Evolutionary conservation across 2,888 invertebrate species (phyloP), one percentile per base, ranked within the genome.

Genomic region (Silvanus unidentatus): DNA sequence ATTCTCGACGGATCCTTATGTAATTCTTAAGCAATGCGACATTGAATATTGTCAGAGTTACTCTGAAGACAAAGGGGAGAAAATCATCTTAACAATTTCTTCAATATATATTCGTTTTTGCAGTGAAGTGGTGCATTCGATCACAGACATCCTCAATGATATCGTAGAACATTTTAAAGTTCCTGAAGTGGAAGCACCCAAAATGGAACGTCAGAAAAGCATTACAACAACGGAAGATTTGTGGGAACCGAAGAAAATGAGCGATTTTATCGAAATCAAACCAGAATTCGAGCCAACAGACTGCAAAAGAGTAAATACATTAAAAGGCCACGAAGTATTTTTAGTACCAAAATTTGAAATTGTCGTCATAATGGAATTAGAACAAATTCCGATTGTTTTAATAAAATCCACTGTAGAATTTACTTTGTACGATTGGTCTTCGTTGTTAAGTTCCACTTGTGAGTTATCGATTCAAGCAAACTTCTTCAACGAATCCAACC

Each of bases 61-160:
- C 57, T 80, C 77, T 35, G 69, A 77, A 0, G 84, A 85, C 47
- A 83, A 83, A 52, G 84, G 83, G 0, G 74, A 83, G 2, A 79
- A 80, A 60, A 79, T 86, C 12, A 76, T 75, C n/a, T 69, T 81
- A 15, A 77, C 77, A 1, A 74, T 88, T 5, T 84, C 85, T 1
- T 78, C 82, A 12, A 72, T 90, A 11, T 81, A 86, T 60, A 62
- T 89, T 10, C 84, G 85, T 57, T 68, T 90, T 6, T 85, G 86
- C 38, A 80, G 85, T 3, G 80, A 83, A 40, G 83, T 85, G 1
- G 77, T 89, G 0, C 84, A 85, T 55, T 85, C 87, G 10, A 70
- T 86, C 30, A 76, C 78, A 56, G 83, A 80, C 73, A 65, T 71
- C 29, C 47, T 72, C 8, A 70, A 71, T 41, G 72, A 72, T 46